Base-by-base conservation (phyloP, 2,888 invertebrate species). In the Tenthredo notha region DNA sequence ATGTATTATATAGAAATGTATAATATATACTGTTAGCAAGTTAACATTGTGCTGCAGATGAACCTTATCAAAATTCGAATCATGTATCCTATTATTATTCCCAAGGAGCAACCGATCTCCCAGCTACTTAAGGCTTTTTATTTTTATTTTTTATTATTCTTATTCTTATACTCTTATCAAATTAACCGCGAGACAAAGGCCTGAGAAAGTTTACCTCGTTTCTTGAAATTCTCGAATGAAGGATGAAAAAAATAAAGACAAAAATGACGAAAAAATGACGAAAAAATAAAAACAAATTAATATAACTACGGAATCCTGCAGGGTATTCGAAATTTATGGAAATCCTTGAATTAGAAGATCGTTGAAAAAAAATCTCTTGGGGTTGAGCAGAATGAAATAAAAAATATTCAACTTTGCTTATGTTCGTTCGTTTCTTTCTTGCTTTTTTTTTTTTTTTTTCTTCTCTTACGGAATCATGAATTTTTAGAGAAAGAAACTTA, bases 61-160 rank as follows among this genome's bases (percentile, higher is more conserved):
- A 67, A 2, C 15, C 61, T 61, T 61, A 80, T 80, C 80, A 58
- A 80, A 58, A 58, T 80, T 80, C 80, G 58, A 61, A 80, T 61
- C 80, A 29, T 80, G 61, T 77, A 37, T 80, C 80, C 80, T 10
- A 58, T 61, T 77, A 54, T 37, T 40, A 80, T 33, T 61, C 61
- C n/a, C 47, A 9, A 29, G 54, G 77, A 77, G n/a, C 54, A 5
- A 77, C 29, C 77, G 54, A 77, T 77, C 54, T 77, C 77, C 47
- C 75, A 50, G 40, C 47, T 75, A 43, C 75, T 43, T 75, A 75
- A 10, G 40, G n/a, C 72, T 10, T 0, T 74, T 40, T 74, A n/a
- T n/a, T n/a, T n/a, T n/a, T n/a, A n/a, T n/a, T n/a, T n/a, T n/a
- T n/a, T n/a, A n/a, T n/a, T n/a, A n/a, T n/a, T n/a, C n/a, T 40